Conservation (phyloP, 2,797 vertebrate species). For the Phylloscopus collybita region DNA sequence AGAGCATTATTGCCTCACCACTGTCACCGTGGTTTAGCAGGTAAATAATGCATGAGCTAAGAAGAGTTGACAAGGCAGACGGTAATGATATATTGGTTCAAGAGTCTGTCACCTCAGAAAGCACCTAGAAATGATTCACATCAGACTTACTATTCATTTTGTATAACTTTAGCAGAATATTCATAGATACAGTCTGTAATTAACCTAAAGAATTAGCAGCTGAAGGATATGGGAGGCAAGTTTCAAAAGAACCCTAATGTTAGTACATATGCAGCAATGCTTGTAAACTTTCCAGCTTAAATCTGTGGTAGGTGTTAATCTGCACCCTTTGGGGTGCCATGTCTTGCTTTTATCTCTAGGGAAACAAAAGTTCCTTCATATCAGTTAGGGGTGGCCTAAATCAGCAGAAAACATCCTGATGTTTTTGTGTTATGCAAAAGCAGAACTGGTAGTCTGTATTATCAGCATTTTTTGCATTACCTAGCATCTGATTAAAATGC, state of each 20-base stretch:
- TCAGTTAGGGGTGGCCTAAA: not conserved
- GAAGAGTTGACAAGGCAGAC: conserved; percentile 40
- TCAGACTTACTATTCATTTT: not conserved
- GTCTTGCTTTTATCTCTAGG: not conserved
- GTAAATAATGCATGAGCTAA: conserved; percentile 65
- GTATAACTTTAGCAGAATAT: not conserved
- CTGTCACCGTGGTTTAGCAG: conserved; percentile 39
- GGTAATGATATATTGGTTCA: conserved; percentile 37
- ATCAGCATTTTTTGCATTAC: not conserved
- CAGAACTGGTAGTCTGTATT: not conserved
- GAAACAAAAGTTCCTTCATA: not conserved
- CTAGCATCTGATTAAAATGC: not conserved
- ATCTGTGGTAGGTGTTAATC: not conserved
- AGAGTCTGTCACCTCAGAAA: conserved; percentile 24
- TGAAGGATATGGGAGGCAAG: not conserved
- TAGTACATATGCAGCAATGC: not conserved
- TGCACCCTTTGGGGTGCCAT: not conserved
- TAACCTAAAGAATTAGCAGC: not conserved
- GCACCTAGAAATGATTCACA: not conserved
- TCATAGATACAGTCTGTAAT: not conserved
- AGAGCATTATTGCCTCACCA: not conserved
- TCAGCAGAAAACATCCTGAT: not conserved
- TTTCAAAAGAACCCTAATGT: not conserved
- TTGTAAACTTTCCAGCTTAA: not conserved
- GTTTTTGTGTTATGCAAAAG: not conserved